Evolutionary conservation across 1,140 invertebrate genomes (phyloP).

Genomic region (Drosophila virilis): DNA sequence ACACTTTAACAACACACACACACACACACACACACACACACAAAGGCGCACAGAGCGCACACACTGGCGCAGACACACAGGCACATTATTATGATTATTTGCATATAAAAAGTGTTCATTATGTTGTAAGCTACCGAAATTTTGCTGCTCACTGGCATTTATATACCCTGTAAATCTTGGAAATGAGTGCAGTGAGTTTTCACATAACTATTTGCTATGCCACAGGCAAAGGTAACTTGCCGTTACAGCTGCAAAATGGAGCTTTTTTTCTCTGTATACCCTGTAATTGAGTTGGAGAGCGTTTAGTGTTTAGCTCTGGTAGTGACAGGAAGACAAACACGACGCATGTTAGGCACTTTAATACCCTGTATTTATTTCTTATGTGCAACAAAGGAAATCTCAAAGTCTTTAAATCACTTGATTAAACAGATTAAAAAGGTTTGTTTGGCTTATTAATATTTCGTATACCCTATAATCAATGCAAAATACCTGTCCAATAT

Average conservation of each 20-base stretch:
- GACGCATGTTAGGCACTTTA: neutral
- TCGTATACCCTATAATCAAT: slow-evolving; percentile 5
- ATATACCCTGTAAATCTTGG: slow-evolving; percentile 8
- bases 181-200: no score
- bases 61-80: neutral
- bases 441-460: neutral
- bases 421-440: neutral
- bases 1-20: slow-evolving; percentile 53
- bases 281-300: neutral
- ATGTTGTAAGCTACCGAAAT: slow-evolving; percentile 59
- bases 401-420: neutral
- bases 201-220: neutral
- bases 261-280: neutral
- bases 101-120: slow-evolving; percentile 77
- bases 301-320: no score
- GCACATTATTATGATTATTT: slow-evolving; percentile 63
- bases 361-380: slow-evolving; percentile 11
- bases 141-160: slow-evolving; percentile 16
- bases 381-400: neutral
- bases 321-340: no score
- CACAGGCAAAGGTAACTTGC: neutral
- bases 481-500: neutral
- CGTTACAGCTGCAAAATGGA: no score
- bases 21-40: slow-evolving; percentile 5
- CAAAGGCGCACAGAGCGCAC: neutral